Base-by-base conservation (phyloP, 30 jellyfish, hydroid and myxozoan species). In the Pseudorhiza aurosa region DNA sequence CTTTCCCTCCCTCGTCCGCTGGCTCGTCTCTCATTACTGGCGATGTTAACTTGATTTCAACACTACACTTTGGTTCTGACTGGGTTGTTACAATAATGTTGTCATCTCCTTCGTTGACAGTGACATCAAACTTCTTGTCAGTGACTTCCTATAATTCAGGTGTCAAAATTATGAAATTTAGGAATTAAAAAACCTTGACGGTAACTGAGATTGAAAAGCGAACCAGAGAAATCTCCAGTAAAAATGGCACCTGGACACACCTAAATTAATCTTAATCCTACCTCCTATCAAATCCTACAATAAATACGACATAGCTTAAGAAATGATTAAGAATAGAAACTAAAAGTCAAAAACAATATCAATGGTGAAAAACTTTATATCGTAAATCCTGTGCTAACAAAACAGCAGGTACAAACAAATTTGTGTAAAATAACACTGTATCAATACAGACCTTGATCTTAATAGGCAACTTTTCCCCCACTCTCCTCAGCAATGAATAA, bases 11-110 rank as follows among this genome's bases (percentile, higher is more conserved):
- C n/a, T 39, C 93, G n/a, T 87, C 89, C 12, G 30, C 96, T 22
- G 68, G 89, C 25, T 74, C 96, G 24, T 93, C 97, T 40, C 99
- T 58, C 82, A 87, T 70, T 18, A 70, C 94, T 15, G 97, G 99
- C 21, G 99, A 93, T 26, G 99, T 93, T 27, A 93, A 78, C 9
- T 30, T 67, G 62, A 93, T 77, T 30, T 77, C 68, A 19, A 93
- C 96, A 43, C 82, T 45, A 58, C 97, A 87, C 64, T 49, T 62
- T 33, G 99, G 99, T 35, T 87, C 99, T 9, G 87, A 40, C 35
- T 88, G 84, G 14, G 99, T 70, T 17, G 94, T 11, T 5, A 93
- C 87, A 8, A 39, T 60, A 19, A 93, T 76, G 58, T 85, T 46
- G 49, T 91, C 82, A 1, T 65, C 89, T 14, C 75, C 40, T 37